Conservation (phyloP, 2,797 vertebrate species). For the Toxotes lorentzi region DNA sequence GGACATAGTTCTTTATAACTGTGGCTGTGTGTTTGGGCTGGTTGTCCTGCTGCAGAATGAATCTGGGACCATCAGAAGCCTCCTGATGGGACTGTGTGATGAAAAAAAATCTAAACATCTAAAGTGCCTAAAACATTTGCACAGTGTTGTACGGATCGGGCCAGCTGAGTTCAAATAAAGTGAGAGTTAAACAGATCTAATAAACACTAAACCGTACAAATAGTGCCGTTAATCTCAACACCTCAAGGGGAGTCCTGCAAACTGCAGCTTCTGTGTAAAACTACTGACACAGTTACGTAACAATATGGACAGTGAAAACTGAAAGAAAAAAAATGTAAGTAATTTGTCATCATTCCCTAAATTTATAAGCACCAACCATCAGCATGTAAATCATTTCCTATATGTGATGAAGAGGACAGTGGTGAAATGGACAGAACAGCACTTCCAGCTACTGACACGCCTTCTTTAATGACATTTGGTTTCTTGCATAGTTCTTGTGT, state of each 20-base stretch:
- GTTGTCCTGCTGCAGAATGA: background rate
- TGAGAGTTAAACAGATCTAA: background rate
- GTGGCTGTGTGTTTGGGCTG: background rate
- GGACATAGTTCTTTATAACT: background rate
- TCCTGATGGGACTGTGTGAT: background rate
- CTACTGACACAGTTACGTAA: background rate
- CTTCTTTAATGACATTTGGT: conserved; percentile 25
- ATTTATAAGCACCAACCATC: conserved; percentile 26
- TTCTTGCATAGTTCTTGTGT: conserved; percentile 62
- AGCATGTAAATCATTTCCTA: background rate
- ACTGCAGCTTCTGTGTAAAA: background rate
- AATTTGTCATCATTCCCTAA: background rate
- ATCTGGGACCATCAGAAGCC: background rate
- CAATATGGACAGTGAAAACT: background rate
- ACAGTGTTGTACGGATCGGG: background rate
- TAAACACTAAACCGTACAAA: background rate
- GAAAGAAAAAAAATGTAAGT: background rate
- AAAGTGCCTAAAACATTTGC: conserved; percentile 6
- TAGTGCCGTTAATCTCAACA: conserved; percentile 1
- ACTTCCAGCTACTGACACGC: conserved; percentile 7
- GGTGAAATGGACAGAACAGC: conserved; percentile 7
- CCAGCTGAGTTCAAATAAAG: background rate
- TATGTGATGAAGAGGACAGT: background rate
- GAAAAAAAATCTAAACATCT: background rate
- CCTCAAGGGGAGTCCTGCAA: background rate